Evolutionary conservation across 2,888 invertebrate species (phyloP).

Genomic region (Polydrusus cervinus): DNA sequence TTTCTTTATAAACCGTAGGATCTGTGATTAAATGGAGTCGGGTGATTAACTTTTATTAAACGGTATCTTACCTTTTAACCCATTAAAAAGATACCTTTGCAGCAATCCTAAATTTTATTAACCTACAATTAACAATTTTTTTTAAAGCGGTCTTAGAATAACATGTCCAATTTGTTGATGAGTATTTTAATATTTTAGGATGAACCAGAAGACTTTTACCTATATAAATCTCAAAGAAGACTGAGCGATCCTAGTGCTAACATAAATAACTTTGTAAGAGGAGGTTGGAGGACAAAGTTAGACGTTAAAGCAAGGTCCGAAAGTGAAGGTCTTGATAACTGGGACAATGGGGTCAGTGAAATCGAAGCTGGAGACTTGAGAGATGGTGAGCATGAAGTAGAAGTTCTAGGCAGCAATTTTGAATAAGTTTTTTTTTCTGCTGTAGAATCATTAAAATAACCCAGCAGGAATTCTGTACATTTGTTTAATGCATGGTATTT

Average conservation of each 20-base stretch:
- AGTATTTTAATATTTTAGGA: conserved; percentile 68
- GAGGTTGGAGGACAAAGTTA: conserved; percentile 85
- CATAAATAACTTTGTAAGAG: conserved; percentile 87
- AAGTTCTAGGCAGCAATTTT: no score
- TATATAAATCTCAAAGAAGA: conserved; percentile 83
- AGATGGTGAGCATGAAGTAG: conserved; percentile 81
- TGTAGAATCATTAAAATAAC: no score
- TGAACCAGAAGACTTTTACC: conserved; percentile 88
- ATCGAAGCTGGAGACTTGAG: conserved; percentile 95
- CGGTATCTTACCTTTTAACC: no score
- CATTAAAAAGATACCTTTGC: no score
- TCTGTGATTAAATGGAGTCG: no score
- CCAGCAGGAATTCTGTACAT: no score
- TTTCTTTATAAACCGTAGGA: no score
- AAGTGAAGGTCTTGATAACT: conserved; percentile 91
- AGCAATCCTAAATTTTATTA: no score
- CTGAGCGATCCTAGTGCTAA: conserved; percentile 96
- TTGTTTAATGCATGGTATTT: no score
- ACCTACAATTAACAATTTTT: no score
- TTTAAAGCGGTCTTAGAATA: not conserved
- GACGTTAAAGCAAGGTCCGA: conserved; percentile 87
- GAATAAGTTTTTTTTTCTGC: no score
- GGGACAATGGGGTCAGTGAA: conserved; percentile 89
- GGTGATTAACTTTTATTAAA: no score
- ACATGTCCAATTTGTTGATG: not conserved